Base-by-base conservation (phyloP, 2,113 vertebrate species). In the Anarhynchus alexandrinus region DNA sequence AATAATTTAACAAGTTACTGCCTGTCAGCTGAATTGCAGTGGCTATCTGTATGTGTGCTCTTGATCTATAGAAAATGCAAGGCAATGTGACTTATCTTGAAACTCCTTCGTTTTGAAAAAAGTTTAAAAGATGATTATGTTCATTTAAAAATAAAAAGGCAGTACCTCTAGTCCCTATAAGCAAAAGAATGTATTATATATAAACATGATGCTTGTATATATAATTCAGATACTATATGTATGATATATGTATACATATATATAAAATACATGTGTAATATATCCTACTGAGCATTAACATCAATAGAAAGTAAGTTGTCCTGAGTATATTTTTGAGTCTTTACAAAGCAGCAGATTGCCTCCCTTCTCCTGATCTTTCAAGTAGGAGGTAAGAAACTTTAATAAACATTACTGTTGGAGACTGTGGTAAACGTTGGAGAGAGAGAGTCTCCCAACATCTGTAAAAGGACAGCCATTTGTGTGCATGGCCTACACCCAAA, bases 391-490 rank as follows among this genome's bases (percentile, higher is more conserved):
- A 96, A 86, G 81, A 88, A 96, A 66, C 66, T 66, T 93, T 61
- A 95, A 91, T 87, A 92, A 88, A 92, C 42, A 55, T 76, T 90
- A 40, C 77, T 90, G 51, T 15, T 84, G 76, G 80, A 96, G 83
- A 69, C 82, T 61, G 83, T 67, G 59, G 82, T 73, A 84, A 94
- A 86, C 38, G 83, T 2, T 20, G 65, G 67, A 67, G 38, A 74
- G 36, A 73, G 65, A 70, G 49, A 64, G n/a, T 64, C 84, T 96
- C 90, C 72, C 62, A 54, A 23, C 64, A 88, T 89, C 90, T 93
- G 66, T 40, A 69, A 66, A 52, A 94, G 72, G 88, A 88, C 54
- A 96, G 84, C 32, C 45, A 93, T 94, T 82, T 88, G 90, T 4
- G 2, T 59, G 66, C 81, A 65, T 65, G 18, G 94, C 90, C 72